phyloP scores from a whole-genome alignment of 2,797 vertebrate species.

The Onychomys arenicola region DNA sequence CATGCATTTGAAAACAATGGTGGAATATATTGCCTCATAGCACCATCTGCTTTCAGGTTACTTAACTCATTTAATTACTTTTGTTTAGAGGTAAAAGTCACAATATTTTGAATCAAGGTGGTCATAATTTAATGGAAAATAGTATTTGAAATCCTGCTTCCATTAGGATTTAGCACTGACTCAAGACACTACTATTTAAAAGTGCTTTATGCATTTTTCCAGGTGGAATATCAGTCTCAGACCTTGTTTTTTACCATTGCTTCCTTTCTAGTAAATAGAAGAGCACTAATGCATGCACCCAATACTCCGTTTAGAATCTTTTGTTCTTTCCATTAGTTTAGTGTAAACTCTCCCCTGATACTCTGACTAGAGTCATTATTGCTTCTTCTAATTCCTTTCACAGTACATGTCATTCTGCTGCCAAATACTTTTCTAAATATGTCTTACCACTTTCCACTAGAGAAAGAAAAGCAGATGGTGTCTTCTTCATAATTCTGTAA shows the following conservation, averaged over 20 bases:
- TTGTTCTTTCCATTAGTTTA: background rate
- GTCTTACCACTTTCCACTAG: background rate
- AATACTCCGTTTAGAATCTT: fast-evolving
- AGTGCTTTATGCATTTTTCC: background rate
- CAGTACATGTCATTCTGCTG: background rate
- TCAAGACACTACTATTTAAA: background rate
- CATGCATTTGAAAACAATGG: background rate
- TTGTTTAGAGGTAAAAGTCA: slow-evolving; percentile 48
- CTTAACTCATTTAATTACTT: slow-evolving; percentile 46
- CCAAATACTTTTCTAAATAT: slow-evolving; percentile 23
- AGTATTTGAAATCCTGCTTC: slow-evolving; percentile 21
- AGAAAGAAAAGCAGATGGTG: slow-evolving; percentile 32
- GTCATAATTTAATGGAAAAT: background rate
- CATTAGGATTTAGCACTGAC: background rate
- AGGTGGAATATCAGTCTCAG: fast-evolving
- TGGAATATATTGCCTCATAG: background rate
- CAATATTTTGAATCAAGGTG: slow-evolving; percentile 62
- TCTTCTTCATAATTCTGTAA: background rate
- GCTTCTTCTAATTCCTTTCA: background rate
- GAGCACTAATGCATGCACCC: fast-evolving
- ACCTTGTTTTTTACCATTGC: background rate
- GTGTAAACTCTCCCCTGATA: background rate
- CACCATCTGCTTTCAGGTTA: slow-evolving; percentile 32
- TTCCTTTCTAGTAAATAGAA: background rate
- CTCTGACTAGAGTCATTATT: background rate